Conservation (phyloP, 1,140 invertebrate genomes). For the Polypedilum pembai region DNA sequence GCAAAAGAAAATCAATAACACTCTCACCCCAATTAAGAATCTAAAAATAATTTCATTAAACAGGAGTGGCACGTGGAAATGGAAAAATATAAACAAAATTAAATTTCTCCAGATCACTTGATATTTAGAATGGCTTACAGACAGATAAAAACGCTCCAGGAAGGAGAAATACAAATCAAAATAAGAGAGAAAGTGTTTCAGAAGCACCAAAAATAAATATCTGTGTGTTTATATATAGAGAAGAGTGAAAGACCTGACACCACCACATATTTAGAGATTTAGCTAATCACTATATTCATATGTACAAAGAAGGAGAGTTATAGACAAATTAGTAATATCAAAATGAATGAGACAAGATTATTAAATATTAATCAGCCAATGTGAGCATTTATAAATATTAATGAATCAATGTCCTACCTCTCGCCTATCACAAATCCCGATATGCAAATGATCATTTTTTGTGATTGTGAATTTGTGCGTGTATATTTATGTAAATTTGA, state of each 20-base stretch:
- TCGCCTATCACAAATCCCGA: conserved; percentile 57
- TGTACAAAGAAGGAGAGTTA: background rate
- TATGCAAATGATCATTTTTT: conserved; percentile 56
- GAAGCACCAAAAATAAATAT: background rate
- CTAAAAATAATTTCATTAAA: conserved; percentile 32
- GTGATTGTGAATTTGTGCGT: background rate
- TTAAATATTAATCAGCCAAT: background rate
- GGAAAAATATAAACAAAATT: background rate
- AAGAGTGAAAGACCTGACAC: background rate
- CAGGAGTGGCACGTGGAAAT: conserved; percentile 30
- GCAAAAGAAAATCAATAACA: too few species aligned
- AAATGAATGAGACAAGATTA: background rate
- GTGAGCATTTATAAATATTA: background rate
- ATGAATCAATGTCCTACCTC: conserved; percentile 44
- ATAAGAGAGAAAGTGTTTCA: conserved; percentile 17
- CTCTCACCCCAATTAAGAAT: background rate
- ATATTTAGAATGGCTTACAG: background rate
- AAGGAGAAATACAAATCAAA: background rate
- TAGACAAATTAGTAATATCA: too few species aligned
- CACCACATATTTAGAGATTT: background rate
- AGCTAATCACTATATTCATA: background rate
- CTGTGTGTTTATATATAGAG: background rate
- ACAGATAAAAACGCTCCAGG: background rate
- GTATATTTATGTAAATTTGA: background rate
- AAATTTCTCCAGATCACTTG: background rate